Base-by-base conservation (phyloP, 2,888 invertebrate species). In the Athetis lepigone region DNA sequence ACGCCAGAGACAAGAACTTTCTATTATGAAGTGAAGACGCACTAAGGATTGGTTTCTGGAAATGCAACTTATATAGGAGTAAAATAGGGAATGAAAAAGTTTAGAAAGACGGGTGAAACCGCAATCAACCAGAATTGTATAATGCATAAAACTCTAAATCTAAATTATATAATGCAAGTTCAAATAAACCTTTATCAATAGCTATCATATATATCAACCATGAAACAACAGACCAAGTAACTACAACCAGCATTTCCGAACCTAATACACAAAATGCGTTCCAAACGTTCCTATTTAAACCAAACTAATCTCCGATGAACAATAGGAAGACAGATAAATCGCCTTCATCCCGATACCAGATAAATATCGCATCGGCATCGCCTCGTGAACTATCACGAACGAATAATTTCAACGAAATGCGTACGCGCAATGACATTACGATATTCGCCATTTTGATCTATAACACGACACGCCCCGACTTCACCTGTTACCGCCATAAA, bases 391-490 rank as follows among this genome's bases (percentile, higher is more conserved):
- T 83, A 83, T 83, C 83, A 83, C 83, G 83, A 83, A 67, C 77
- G 66, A 65, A 82, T 83, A 82, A 82, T 72, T 83, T 80, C 51
- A 39, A 57, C 60, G 55, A 60, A n/a, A 71, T 77, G 83, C 85
- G 85, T 81, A 80, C 80, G 80, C 82, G 80, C 83, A 81, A 58
- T 75, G 85, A 80, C 84, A 83, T 85, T 85, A 81, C 72, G 80
- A 80, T 79, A 79, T 76, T 74, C 71, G 77, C 78, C 66, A 76
- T 71, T 70, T 78, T 78, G 78, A 79, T 78, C 79, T 76, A 76
- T 73, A 79, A 73, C 71, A 50, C 64, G 63, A 63, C 75, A 66
- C 81, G 70, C 80, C 80, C 65, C 49, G 65, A 16, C 68, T 50
- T 70, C 74, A 71, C 70, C 81, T 73, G 73, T 74, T 72, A 42